Percentiles rank a stretch among this genome's conserved stretches.
phyloP scores from a whole-genome alignment of 37 sponge, comb jelly and placozoan species.

The Bolinopsis microptera region DNA sequence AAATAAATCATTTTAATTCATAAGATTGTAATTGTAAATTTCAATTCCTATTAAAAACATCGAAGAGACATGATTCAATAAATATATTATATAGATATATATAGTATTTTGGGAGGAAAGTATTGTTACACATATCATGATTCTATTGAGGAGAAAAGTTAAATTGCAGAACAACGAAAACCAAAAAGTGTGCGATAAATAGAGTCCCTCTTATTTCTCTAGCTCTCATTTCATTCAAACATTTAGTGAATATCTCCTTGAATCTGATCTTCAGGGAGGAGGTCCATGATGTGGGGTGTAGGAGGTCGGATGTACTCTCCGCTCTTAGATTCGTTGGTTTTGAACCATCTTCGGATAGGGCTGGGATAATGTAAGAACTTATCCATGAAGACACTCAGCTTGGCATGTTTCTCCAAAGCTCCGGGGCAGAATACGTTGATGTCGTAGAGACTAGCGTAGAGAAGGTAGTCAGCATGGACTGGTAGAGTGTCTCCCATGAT shows the following conservation, averaged over 20 bases:
- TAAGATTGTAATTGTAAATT: too few species aligned
- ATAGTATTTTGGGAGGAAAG: too few species aligned
- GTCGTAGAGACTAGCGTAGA: neutral
- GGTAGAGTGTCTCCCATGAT: constrained; percentile 46
- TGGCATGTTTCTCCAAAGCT: neutral
- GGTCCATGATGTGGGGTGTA: constrained; percentile 14
- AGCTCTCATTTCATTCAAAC: too few species aligned
- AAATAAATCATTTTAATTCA: too few species aligned
- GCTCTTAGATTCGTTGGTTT: neutral
- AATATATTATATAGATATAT: too few species aligned
- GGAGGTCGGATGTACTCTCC: constrained; percentile 42
- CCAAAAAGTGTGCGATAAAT: too few species aligned
- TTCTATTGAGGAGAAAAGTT: too few species aligned
- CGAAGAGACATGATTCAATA: too few species aligned
- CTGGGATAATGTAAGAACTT: neutral
- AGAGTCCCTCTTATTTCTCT: too few species aligned
- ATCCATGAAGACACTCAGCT: neutral
- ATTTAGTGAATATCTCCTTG: constrained; percentile 22
- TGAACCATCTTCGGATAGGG: constrained; percentile 11
- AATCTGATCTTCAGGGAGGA: neutral
- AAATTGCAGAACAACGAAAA: too few species aligned
- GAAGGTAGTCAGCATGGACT: constrained; percentile 6
- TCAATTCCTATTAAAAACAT: too few species aligned
- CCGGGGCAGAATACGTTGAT: neutral
- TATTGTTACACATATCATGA: too few species aligned